Evolutionary conservation across 2,797 vertebrate genomes (phyloP), one percentile per base, ranked within the genome.

Genomic region (Spinus pinus): DNA sequence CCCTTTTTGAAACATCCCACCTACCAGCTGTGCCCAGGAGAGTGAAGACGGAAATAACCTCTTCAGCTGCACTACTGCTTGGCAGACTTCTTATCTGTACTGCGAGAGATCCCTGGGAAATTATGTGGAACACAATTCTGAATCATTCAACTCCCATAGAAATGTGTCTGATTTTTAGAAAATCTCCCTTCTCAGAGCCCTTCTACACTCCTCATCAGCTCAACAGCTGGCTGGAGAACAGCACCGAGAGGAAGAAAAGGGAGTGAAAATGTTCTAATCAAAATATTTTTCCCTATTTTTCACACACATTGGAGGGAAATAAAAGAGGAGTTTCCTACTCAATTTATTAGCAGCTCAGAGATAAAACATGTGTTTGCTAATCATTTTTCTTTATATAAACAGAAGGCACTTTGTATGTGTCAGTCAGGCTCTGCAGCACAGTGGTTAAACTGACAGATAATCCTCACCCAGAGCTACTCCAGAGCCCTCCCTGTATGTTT

Each of bases 41-140:
- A 94, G 54, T 30, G 64, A 86, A 74, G 77, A 93, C 4, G 8
- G 88, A 93, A 95, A 96, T 88, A 96, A 95, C 91, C 86, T 95
- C 91, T 94, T 81, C 75, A 89, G 78, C 87, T 65, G 82, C 81
- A 91, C 80, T 64, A 31, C 77, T 84, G 84, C 84, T 69, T 85
- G 91, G 86, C 85, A 95, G 87, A 41, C 66, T 91, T 78, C 61
- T 79, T 66, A 71, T 66, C 57, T 90, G 75, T 88, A 60, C 21
- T 83, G 84, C 19, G 50, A 78, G 94, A 90, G 50, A 81, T 89
- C 85, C 91, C 81, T 3, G 3, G 30, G 47, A 88, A 90, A 90
- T 91, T 88, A 88, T 58, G 91, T 86, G 78, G 57, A 95, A 88
- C 70, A 72, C 90, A 74, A 24, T 84, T 90, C 23, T 88, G 86